These are phyloP conservation scores for Pogoniulus pusillus DNA, from an alignment of 2,797 vertebrate species.

Conservation along the genomic window DNA sequence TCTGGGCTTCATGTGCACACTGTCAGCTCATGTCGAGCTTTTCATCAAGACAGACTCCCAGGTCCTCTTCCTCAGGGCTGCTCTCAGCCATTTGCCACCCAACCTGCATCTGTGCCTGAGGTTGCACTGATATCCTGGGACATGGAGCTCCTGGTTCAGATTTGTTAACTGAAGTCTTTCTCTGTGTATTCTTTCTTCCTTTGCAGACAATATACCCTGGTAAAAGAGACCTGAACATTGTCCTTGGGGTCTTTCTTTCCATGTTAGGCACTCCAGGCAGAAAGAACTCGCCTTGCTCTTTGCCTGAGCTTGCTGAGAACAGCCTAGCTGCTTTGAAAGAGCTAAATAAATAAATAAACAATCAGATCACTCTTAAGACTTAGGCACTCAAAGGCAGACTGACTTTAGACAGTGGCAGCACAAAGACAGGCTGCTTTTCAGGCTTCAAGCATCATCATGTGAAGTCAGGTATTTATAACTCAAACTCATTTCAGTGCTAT, in stretches of 20 bases:
- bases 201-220: not conserved
- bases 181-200: not conserved
- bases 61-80: too few relatives aligned
- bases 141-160: not conserved
- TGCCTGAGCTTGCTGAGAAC: not conserved
- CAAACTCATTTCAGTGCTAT: not conserved
- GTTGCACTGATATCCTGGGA: too few relatives aligned
- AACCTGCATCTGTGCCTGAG: too few relatives aligned
- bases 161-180: not conserved
- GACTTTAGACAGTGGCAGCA: not conserved
- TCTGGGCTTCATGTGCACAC: too few relatives aligned
- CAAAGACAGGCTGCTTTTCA: not conserved
- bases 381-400: not conserved
- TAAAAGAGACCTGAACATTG: accelerated
- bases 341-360: not conserved
- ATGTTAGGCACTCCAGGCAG: not conserved
- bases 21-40: too few relatives aligned
- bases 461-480: too few relatives aligned
- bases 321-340: not conserved
- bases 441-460: not conserved
- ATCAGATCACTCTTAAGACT: not conserved
- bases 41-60: too few relatives aligned
- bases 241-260: not conserved
- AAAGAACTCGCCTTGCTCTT: not conserved
- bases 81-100: too few relatives aligned